Conservation (phyloP, 2,888 invertebrate genomes). For the Pegoplata infirma region DNA sequence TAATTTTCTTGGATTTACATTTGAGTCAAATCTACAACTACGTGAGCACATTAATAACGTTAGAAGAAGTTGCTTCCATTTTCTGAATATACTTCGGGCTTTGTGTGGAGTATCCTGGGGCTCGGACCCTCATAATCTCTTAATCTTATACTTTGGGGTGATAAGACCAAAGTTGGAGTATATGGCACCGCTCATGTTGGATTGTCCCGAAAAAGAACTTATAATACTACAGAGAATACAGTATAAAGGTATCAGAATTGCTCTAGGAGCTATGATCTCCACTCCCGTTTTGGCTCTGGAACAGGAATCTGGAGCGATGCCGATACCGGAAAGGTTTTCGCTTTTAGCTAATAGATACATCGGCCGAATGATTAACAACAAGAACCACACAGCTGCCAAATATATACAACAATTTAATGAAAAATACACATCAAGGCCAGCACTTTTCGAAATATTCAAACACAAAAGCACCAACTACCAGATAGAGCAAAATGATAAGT, state of each 20-base stretch:
- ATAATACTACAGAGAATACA: neutral
- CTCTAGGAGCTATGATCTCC: slow-evolving; percentile 8
- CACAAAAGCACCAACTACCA: neutral
- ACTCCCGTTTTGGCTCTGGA: slow-evolving; percentile 7
- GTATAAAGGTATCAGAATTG: neutral
- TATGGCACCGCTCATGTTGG: slow-evolving; percentile 4
- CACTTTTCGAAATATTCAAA: neutral
- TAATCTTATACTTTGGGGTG: neutral
- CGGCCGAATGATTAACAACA: neutral
- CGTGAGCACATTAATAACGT: neutral
- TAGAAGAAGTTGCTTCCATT: neutral
- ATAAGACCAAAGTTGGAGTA: slow-evolving; percentile 33
- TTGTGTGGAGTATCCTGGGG: slow-evolving; percentile 10
- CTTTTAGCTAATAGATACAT: neutral
- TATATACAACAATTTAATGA: neutral
- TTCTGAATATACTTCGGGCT: slow-evolving; percentile 2
- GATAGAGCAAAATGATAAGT: neutral
- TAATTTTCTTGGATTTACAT: slow-evolving; percentile 18
- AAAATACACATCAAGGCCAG: neutral
- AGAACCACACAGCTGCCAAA: neutral
- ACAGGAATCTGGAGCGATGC: slow-evolving; percentile 15
- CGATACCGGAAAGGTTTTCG: neutral
- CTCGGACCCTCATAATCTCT: neutral
- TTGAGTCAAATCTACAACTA: neutral
- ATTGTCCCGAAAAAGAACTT: neutral